phyloP scores from a whole-genome alignment of 2,113 vertebrate species.

The Scolopax mira region DNA sequence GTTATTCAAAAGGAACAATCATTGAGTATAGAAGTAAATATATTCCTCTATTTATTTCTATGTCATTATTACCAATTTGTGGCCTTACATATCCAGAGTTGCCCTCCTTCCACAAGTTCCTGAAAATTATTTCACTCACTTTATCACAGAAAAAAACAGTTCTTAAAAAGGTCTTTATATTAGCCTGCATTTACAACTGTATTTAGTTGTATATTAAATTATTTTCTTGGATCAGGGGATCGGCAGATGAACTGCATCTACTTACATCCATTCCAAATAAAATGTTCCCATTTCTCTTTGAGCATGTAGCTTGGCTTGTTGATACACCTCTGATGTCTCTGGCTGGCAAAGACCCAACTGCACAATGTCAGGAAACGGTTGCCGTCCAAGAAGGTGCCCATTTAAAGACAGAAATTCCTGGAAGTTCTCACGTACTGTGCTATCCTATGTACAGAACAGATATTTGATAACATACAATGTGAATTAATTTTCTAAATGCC shows the following conservation, averaged over 20 bases:
- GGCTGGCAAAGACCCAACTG: constrained; percentile 92
- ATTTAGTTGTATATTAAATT: not conserved
- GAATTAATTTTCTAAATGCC: not conserved
- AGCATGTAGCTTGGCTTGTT: constrained; percentile 83
- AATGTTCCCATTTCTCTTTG: constrained; percentile 77
- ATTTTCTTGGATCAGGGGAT: not conserved
- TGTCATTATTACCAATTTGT: not conserved
- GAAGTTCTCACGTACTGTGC: constrained; percentile 86
- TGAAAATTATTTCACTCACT: not conserved
- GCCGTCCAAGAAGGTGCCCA: constrained; percentile 90
- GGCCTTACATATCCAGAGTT: not conserved
- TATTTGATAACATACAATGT: not conserved
- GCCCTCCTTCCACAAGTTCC: not conserved
- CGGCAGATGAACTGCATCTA: not conserved
- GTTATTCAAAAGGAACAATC: not conserved
- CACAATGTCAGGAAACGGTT: constrained; percentile 90
- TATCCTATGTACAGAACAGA: constrained; percentile 76
- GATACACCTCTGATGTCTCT: constrained; percentile 86
- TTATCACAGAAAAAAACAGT: not conserved
- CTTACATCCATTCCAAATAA: constrained; percentile 94
- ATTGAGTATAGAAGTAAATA: not conserved
- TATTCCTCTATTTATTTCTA: not conserved
- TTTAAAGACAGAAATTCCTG: constrained; percentile 96
- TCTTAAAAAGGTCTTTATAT: not conserved
- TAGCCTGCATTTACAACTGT: not conserved